Evolutionary conservation across 2,797 vertebrate species (phyloP), one percentile per base, ranked within the genome.

Genomic region (Mormyrus hasselquistii): DNA sequence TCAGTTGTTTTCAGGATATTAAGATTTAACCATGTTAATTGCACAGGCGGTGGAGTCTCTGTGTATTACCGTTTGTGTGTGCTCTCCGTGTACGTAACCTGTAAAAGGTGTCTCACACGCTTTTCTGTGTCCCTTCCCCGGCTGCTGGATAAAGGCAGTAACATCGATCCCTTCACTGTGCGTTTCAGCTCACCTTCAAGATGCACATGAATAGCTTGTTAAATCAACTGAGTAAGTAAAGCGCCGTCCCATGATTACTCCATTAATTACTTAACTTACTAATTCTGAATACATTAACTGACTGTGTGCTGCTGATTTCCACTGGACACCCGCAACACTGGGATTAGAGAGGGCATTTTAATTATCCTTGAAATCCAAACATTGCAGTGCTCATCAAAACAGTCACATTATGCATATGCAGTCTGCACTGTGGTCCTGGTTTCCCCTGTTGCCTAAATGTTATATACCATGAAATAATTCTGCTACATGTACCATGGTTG

Each of bases 161-260:
- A 25, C 8, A 44, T 82, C 76, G 19, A 22, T 10, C n/a, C 73
- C 73, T 53, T 57, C 19, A 19, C 62, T 14, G 59, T 87, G 19
- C 65, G 10, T n/a, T 50, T 85, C 69, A 73, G 5, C n/a, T 87
- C 76, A 87, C 55, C 49, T 22, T 19, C 89, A 91, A 59, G 86
- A 93, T 93, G 93, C 90, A 93, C 86, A 92, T 92, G 92, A 93
- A 91, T 88, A 92, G 90, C 62, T 90, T 93, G 65, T 86, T 92
- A 88, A 92, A 92, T 52, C 86, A 69, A 62, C 91, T 92, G 91
- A 92, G 92, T 93, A 90, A 93, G 92, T 93, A 88, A 86, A 49
- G 22, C 65, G 3, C 79, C 79, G 44, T 7, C 34, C 41, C 5
- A 10, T n/a, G 79, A 16, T 49, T 83, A 38, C 79, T 7, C 44